Base-by-base conservation (phyloP, 64 coral and sea anemone genomes). In the Pocillopora damicornis region DNA sequence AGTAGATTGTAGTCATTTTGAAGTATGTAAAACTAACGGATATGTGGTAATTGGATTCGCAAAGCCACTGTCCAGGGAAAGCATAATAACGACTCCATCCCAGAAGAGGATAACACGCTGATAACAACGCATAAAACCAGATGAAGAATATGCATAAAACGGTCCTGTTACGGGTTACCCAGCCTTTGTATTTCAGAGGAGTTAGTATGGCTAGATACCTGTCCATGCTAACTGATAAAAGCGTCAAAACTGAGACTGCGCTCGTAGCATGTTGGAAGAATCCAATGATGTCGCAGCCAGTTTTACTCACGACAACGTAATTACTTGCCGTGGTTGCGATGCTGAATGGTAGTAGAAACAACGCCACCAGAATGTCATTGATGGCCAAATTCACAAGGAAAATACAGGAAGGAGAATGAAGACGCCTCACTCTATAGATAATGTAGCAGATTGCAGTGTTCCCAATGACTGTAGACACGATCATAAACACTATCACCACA, bases 171-270 rank as follows among this genome's bases (percentile, higher is more conserved):
- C 22, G 45, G 0, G 94, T 97, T 9, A 97, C 94, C 58, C 87
- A 89, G 15, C 87, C 81, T 86, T 93, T 97, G 83, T 93, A 97
- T 81, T 87, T 91, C 20, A 97, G 73, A 73, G 94, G 88, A 25
- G 80, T 77, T 59, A 93, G 60, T 71, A 96, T 96, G 22, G 94
- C 94, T 30, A 96, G 87, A 79, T 97, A 97, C 77, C 94, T 79
- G 61, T 97, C 94, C 4, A 97, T 83, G 56, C 91, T 97, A 57
- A 97, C 79, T 42, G 94, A 92, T 10, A 93, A 81, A 34, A 97
- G 87, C 15, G 94, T 97, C 17, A 97, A 77, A 16, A 97, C 94
- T 34, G 91, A 97, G 11, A 91, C 94, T 4, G 88, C 73, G 61
- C 94, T 93, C 7, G 92, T 72, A 22, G 74, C 78, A 22, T 93